Conservation (phyloP, 2,888 invertebrate species). For the Empis livida region DNA sequence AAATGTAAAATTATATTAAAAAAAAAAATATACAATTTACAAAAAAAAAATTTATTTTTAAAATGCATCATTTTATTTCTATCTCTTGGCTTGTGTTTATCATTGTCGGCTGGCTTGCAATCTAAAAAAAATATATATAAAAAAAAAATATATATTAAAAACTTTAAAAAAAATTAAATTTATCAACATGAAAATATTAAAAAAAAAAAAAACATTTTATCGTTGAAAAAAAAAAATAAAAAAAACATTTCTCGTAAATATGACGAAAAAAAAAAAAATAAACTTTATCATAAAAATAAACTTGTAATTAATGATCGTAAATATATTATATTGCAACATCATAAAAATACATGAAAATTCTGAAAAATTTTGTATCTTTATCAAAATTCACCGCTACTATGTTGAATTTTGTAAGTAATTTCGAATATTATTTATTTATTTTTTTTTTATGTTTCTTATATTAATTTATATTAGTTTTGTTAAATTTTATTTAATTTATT, state of each 20-base stretch:
- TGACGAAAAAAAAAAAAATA: background rate
- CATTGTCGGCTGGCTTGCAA: constrained; percentile 1
- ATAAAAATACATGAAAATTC: background rate
- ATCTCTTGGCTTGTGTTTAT: background rate
- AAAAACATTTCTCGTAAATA: background rate
- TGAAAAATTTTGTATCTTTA: background rate
- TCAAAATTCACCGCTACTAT: constrained; percentile 1
- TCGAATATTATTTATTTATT: background rate
- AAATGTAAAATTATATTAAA: background rate
- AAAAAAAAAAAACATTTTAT: background rate
- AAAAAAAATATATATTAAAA: too few species aligned
- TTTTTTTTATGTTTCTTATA: background rate
- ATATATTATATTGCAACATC: background rate
- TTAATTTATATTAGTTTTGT: background rate
- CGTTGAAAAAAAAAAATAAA: background rate
- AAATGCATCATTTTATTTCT: background rate
- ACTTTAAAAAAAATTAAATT: background rate
- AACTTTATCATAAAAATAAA: background rate
- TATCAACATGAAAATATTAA: background rate
- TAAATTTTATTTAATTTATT: background rate
- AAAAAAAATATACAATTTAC: background rate
- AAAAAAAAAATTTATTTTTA: background rate
- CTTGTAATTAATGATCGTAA: background rate
- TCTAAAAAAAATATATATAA: too few species aligned
- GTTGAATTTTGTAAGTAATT: constrained; percentile 2